phyloP scores from a whole-genome alignment of 2,797 vertebrate species.

The Etheostoma nigrum region DNA sequence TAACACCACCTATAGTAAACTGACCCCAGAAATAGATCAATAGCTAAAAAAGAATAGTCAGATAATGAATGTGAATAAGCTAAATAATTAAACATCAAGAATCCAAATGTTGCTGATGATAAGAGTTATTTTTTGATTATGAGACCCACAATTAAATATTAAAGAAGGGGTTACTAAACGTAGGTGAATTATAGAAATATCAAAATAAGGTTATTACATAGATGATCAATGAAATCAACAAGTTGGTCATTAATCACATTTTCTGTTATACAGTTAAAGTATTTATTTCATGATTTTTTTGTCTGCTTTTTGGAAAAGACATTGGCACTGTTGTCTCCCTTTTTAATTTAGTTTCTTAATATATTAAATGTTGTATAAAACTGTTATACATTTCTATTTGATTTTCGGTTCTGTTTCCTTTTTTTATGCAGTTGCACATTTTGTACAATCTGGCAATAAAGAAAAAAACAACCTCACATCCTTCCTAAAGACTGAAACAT shows the following conservation, averaged over 20 bases:
- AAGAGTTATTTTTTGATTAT: not conserved
- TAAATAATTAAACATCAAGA: not conserved
- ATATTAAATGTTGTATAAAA: not conserved
- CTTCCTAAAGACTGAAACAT: not conserved
- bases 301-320: not conserved
- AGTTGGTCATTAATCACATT: not conserved
- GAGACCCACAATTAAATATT: not conserved
- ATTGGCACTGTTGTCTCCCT: not conserved
- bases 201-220: not conserved
- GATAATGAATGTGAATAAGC: not conserved
- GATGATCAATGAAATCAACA: not conserved
- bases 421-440: too few relatives aligned
- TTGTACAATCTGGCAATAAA: not conserved
- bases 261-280: not conserved
- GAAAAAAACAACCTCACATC: not conserved
- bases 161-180: not conserved
- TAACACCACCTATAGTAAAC: not conserved
- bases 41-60: not conserved
- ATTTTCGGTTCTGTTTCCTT: not conserved
- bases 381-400: not conserved
- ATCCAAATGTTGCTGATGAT: not conserved
- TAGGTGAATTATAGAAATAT: not conserved
- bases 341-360: not conserved
- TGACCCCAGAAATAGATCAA: not conserved
- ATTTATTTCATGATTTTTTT: not conserved